phyloP scores from a whole-genome alignment of 2,113 vertebrate species.

The Puffinus mauretanicus region DNA sequence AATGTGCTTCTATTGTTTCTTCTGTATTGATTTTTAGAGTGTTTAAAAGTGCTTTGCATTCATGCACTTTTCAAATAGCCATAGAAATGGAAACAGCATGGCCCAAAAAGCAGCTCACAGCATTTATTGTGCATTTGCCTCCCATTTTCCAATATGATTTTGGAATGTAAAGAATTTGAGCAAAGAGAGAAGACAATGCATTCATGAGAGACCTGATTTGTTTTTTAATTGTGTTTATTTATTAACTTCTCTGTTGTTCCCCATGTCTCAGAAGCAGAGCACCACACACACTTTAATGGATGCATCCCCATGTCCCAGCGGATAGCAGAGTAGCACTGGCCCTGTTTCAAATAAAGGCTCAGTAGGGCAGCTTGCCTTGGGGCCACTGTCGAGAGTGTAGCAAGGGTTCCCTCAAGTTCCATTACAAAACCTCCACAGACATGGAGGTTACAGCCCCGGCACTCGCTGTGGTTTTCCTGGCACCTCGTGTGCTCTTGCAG shows the following conservation, averaged over 20 bases:
- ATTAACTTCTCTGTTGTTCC: constrained; percentile 28
- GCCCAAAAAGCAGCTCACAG: not conserved
- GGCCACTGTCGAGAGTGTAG: not conserved
- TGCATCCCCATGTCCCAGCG: not conserved
- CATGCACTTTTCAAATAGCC: constrained; percentile 44
- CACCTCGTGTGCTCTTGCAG: not conserved
- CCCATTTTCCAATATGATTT: constrained; percentile 18
- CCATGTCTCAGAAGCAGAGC: not conserved
- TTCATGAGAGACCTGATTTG: constrained; percentile 35
- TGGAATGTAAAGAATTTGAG: constrained; percentile 47
- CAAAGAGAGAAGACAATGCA: constrained; percentile 29
- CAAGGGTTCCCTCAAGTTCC: not conserved
- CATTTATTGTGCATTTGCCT: constrained; percentile 24
- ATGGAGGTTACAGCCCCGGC: not conserved
- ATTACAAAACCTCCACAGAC: not conserved
- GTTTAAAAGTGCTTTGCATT: constrained; percentile 63
- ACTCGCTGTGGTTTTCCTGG: not conserved
- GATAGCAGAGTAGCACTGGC: not conserved
- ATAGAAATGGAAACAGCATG: constrained; percentile 37
- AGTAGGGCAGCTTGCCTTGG: not conserved
- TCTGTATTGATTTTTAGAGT: constrained; percentile 49
- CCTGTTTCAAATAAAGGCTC: not conserved
- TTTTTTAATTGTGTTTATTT: constrained; percentile 50
- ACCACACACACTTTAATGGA: not conserved
- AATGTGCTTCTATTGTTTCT: constrained; percentile 44